These are phyloP conservation scores for Brotogeris chrysoptera DNA, from an alignment of 2,797 vertebrate genomes.

Conservation along the genomic window DNA sequence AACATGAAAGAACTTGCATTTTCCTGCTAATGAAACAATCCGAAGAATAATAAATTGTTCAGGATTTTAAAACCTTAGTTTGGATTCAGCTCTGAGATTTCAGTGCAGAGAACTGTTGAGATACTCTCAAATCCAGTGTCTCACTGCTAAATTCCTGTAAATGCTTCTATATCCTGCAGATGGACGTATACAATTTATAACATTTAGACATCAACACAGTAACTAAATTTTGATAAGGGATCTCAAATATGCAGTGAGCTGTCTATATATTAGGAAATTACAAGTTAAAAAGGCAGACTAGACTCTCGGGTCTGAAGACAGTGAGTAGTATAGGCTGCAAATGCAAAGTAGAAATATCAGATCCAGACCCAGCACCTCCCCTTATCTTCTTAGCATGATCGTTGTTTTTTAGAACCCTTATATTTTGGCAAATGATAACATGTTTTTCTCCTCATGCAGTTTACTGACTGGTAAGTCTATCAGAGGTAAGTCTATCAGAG, in stretches of 20 bases:
- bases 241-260: neutral
- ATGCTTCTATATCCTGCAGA: neutral
- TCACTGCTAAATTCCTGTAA: neutral
- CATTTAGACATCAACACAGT: neutral
- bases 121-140: constrained; percentile 14
- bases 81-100: constrained; percentile 44
- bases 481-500: neutral
- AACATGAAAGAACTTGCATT: constrained; percentile 72
- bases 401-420: neutral
- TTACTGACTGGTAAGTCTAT: neutral
- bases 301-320: neutral
- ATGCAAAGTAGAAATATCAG: neutral
- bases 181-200: neutral
- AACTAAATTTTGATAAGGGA: neutral
- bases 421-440: neutral
- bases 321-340: neutral
- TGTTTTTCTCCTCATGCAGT: neutral
- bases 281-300: neutral
- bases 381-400: neutral
- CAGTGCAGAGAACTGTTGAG: constrained; percentile 27
- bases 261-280: neutral
- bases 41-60: constrained; percentile 51
- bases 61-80: constrained; percentile 55
- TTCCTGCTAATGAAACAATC: constrained; percentile 66
- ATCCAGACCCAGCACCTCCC: neutral